Base-by-base conservation (phyloP, 1,140 invertebrate genomes). In the Globodera rostochiensis region DNA sequence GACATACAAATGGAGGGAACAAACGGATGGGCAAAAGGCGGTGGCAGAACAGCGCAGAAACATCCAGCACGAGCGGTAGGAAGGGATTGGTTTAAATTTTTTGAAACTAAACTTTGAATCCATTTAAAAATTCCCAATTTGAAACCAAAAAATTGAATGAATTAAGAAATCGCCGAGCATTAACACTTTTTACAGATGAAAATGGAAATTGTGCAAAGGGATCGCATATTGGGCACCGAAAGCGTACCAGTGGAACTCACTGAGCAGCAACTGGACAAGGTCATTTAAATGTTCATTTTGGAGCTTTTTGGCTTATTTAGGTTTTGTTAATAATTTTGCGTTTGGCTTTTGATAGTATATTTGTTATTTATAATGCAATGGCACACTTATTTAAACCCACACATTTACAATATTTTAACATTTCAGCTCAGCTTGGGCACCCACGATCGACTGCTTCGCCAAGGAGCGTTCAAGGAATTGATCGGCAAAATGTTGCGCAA, bases 401-500 rank as follows among this genome's bases (percentile, higher is more conserved):
- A 71, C n/a, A 83, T 83, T 21, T 57, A 36, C 36, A 45, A 19
- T 80, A 79, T 21, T 80, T 53, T 73, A 25, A 8, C 71, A 36
- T 74, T 85, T 64, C n/a, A 86, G 85, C 80, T 86, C 9, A 70
- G 76, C 21, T 66, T 85, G 11, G 84, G 84, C 46, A n/a, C 21
- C 4, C 53, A 80, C 45, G 85, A 86, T 53, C 50, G 71, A 36
- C 47, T 87, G 46, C 71, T 86, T 15, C 84, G 86, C 50, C 47
- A 74, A 36, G 45, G 73, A 8, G 46, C 57, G 47, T 84, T 73
- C 49, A 77, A 84, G 11, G 71, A 87, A 74, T 73, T 86, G 13
- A 64, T 87, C 15, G 74, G 79, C 50, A 70, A 78, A 45, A 67
- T 85, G 71, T 64, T 85, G 74, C 15, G 82, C 25, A 70, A 80